Percentiles rank a stretch among this genome's conserved stretches.
Conservation (phyloP, 2,797 vertebrate species). For the Sebastes taczanowskii region DNA sequence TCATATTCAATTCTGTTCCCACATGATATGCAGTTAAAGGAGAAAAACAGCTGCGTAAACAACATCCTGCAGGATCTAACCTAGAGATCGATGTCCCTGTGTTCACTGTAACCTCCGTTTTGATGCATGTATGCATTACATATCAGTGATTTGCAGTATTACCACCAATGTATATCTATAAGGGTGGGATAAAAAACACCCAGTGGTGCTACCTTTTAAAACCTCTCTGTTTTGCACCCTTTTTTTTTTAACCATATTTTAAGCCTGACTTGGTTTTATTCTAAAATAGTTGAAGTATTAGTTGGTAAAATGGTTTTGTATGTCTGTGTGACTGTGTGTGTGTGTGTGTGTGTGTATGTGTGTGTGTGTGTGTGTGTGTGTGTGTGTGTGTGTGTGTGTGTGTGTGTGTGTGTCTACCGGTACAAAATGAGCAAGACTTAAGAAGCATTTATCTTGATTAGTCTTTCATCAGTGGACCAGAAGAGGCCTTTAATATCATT, state of each 20-base stretch:
- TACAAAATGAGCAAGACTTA: conserved; percentile 48
- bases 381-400: neutral
- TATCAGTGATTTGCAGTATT: conserved; percentile 35
- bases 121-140: conserved; percentile 56
- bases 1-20: conserved; percentile 58
- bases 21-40: conserved; percentile 35
- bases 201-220: conserved; percentile 13
- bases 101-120: conserved; percentile 21
- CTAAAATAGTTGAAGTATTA: conserved; percentile 10
- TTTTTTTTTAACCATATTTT: neutral
- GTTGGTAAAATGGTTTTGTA: conserved; percentile 18
- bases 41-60: conserved; percentile 30
- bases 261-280: conserved; percentile 25
- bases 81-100: conserved; percentile 14
- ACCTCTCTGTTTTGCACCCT: conserved; percentile 4
- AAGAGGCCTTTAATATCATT: conserved; percentile 67
- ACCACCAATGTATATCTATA: conserved; percentile 34
- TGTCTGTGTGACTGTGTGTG: neutral
- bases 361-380: neutral
- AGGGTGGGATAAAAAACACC: conserved; percentile 22
- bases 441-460: conserved; percentile 72
- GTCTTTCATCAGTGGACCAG: conserved; percentile 69
- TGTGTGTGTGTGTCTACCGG: neutral
- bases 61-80: conserved; percentile 29
- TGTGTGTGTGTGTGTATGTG: neutral